Conservation (phyloP, 2,888 invertebrate genomes). For the Monochamus alternatus region DNA sequence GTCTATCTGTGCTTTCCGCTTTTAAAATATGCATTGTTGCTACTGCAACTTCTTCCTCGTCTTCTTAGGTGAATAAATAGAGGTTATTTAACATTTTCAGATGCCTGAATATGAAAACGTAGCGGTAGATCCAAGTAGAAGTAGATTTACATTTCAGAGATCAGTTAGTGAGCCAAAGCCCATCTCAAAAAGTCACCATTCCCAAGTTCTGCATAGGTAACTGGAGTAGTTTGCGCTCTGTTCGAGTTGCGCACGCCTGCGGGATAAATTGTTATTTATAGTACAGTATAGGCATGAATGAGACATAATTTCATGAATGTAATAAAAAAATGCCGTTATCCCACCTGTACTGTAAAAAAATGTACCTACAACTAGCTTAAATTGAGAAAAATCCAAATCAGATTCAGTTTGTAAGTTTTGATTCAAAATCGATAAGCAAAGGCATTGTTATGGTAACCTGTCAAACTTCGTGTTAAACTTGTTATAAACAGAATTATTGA, state of each 20-base stretch:
- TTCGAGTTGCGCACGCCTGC: not conserved
- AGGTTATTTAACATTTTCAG: conserved; percentile 53
- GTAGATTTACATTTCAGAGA: conserved; percentile 68
- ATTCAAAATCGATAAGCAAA: too few relatives aligned
- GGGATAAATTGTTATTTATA: too few relatives aligned
- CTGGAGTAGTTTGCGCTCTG: not conserved
- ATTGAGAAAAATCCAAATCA: too few relatives aligned
- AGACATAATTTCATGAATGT: too few relatives aligned
- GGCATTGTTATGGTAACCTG: too few relatives aligned
- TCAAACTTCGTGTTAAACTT: too few relatives aligned
- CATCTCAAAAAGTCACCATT: conserved; percentile 67
- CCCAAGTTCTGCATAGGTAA: conserved; percentile 70
- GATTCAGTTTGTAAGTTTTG: too few relatives aligned
- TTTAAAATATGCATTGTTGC: not conserved
- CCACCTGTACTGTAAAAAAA: too few relatives aligned
- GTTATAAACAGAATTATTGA: too few relatives aligned
- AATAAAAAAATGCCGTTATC: too few relatives aligned
- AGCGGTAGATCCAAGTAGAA: conserved; percentile 64
- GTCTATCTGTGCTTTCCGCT: not conserved
- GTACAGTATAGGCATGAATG: too few relatives aligned
- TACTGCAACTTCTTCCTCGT: not conserved
- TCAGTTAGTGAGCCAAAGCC: conserved; percentile 71
- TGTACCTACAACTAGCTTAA: too few relatives aligned
- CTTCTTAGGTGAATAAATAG: conserved; percentile 25
- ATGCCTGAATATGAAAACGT: conserved; percentile 69